Conservation (phyloP, 2,113 vertebrate genomes). For the Lophius piscatorius region DNA sequence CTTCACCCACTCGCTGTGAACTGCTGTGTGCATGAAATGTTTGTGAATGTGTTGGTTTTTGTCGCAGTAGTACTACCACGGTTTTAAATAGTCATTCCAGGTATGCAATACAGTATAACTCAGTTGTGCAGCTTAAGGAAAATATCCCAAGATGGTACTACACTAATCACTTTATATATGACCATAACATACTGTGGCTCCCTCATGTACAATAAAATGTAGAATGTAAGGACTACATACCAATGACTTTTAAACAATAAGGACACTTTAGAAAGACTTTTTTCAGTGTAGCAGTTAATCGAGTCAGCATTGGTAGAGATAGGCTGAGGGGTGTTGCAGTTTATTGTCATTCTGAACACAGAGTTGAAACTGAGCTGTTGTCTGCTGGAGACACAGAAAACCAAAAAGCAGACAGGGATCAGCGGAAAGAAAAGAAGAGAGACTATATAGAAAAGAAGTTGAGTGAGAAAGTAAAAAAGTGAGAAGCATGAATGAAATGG, state of each 20-base stretch:
- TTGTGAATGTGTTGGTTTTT: slow-evolving; percentile 37
- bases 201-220: neutral
- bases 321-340: slow-evolving; percentile 57
- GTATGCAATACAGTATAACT: slow-evolving; percentile 6
- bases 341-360: slow-evolving; percentile 77
- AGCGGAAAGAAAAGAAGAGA: slow-evolving; percentile 54
- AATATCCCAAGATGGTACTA: neutral
- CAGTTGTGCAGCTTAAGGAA: neutral
- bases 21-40: slow-evolving; percentile 40
- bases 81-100: slow-evolving; percentile 8
- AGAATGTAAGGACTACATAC: neutral
- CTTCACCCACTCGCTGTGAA: slow-evolving; percentile 59
- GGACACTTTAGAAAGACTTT: slow-evolving; percentile 27
- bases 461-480: slow-evolving; percentile 50
- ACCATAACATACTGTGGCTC: neutral
- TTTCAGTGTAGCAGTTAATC: slow-evolving; percentile 37
- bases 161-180: neutral
- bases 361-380: slow-evolving; percentile 63
- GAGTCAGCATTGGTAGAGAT: slow-evolving; percentile 58
- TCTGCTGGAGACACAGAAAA: slow-evolving; percentile 65
- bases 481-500: slow-evolving; percentile 37
- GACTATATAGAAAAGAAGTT: slow-evolving; percentile 39
- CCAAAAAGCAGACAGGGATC: slow-evolving; percentile 52
- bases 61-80: slow-evolving; percentile 18
- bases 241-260: neutral